Evolutionary conservation across 2,797 vertebrate species (phyloP).

Genomic region (Meriones psammophilus): DNA sequence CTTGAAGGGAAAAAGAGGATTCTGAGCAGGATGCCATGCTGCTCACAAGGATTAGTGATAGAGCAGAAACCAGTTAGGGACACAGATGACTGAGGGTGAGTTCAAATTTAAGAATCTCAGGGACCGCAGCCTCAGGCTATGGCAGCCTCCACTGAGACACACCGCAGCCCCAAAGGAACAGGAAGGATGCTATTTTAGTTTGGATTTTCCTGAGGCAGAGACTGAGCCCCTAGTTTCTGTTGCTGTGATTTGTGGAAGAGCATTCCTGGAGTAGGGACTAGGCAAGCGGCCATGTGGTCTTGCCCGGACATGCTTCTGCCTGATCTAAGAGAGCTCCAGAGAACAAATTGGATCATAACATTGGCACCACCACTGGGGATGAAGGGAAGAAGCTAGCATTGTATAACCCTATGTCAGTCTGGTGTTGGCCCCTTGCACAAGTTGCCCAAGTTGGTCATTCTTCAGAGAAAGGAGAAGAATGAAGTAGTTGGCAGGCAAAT

Average conservation of each 20-base stretch:
- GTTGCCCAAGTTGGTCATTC: neutral
- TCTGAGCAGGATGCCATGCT: neutral
- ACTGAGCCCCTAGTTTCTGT: neutral
- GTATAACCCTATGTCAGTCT: no score
- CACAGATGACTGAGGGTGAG: neutral
- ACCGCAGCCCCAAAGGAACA: neutral
- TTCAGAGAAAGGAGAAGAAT: neutral
- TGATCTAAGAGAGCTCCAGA: neutral
- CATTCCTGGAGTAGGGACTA: neutral
- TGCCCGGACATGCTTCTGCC: neutral
- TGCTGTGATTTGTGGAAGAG: neutral
- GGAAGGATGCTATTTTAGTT: neutral
- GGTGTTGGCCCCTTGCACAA: neutral
- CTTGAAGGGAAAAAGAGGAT: neutral
- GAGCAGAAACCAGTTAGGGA: fast-evolving
- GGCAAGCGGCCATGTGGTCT: neutral
- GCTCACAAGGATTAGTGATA: neutral
- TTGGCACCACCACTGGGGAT: neutral
- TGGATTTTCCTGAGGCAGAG: neutral
- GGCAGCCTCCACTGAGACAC: neutral
- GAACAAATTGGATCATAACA: neutral
- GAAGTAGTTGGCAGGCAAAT: neutral
- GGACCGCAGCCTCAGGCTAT: no score
- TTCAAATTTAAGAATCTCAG: neutral
- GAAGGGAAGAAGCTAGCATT: neutral